Base-by-base conservation (phyloP, 2,797 vertebrate genomes). In the Mus minutoides region DNA sequence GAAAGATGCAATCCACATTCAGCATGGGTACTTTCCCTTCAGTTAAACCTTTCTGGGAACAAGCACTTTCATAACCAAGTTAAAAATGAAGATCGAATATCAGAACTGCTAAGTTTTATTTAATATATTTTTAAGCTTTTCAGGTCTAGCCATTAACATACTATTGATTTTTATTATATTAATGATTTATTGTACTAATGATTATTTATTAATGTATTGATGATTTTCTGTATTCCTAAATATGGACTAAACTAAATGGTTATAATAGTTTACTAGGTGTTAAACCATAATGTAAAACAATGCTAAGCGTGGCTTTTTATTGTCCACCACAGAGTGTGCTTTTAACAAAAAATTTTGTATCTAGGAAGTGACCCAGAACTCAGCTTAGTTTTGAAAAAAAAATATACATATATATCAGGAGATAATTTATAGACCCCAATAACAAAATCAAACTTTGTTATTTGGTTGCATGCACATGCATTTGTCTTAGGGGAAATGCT, bases 301-400 rank as follows among this genome's bases (percentile, higher is more conserved):
- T 56, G 67, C 64, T 67, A 73, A 86, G 34, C 10, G 54, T 91
- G 79, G 82, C 75, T 96, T 83, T 91, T 92, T 87, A 78, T 78
- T 52, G 26, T 26, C 22, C 19, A 34, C 40, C 73, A 67, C 29
- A 19, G 2, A 67, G 34, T 26, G 24, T 34, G 5, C 64, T 94
- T 91, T 64, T 87, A 46, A 46, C 16, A 17, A 91, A 34, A 95
- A 19, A 64, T 9, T n/a, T 40, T 73, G 0, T 82, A 29, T 88
- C 40, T 84, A 56, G 52, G 52, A 79, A 85, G 54, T 69, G 71
- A 87, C 24, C 12, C 40, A 71, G 34, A 79, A 22, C 58, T 58
- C 49, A 12, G 13, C 60, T 82, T 60, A 26, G 60, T 79, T 78
- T 77, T 87, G 19, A 79, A 88, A 71, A 49, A 49, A 49, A 8